phyloP scores from a whole-genome alignment of 2,888 invertebrate species.

The Gandaritis pyraliata region DNA sequence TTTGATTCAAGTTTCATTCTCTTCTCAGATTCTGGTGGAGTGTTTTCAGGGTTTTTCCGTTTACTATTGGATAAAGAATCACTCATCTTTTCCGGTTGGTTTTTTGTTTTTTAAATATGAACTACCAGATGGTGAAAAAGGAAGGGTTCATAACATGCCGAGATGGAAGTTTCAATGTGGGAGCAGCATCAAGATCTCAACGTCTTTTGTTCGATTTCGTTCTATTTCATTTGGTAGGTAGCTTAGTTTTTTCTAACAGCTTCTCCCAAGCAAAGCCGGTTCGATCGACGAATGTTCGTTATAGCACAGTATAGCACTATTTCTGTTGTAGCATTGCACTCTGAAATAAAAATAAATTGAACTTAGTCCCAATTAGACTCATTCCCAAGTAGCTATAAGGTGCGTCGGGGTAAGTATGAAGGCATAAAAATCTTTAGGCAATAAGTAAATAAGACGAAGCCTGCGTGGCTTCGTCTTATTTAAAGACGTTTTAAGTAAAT shows the following conservation, averaged over 20 bases:
- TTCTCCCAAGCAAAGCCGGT: conserved; percentile 24
- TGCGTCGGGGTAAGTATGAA: no score
- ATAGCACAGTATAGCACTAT: no score
- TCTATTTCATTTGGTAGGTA: conserved; percentile 3
- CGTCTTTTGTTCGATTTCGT: conserved; percentile 1
- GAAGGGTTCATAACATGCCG: neutral
- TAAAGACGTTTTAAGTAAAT: no score
- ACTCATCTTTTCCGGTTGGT: neutral
- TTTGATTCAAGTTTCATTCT: neutral
- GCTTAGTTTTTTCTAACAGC: conserved; percentile 19
- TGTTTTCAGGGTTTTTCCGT: neutral
- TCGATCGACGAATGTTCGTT: neutral
- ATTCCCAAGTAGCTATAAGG: no score
- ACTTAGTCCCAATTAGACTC: neutral
- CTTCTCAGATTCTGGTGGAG: neutral
- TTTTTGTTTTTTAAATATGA: neutral
- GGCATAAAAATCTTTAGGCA: no score
- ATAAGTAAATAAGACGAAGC: no score
- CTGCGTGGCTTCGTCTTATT: no score
- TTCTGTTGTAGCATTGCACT: conserved; percentile 8
- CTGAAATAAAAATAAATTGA: conserved; percentile 16
- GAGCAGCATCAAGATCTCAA: conserved; percentile 8
- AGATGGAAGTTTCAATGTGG: conserved; percentile 21
- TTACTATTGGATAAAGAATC: neutral
- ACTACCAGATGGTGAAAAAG: neutral